Conservation (phyloP, 1,140 invertebrate genomes). For the Dufourea novaeangliae region DNA sequence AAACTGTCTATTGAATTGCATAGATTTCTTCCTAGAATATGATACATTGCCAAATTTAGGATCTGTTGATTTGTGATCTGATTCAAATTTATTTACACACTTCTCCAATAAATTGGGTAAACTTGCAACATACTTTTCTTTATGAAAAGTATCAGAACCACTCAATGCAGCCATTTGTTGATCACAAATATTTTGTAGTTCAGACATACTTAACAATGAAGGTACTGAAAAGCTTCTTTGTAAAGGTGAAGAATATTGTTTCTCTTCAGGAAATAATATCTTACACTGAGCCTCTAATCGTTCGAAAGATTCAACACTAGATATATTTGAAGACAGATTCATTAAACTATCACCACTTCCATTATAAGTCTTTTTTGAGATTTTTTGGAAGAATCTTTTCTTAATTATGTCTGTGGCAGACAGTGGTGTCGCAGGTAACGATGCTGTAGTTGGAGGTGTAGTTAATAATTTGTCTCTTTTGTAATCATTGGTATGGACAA, state of each 20-base stretch:
- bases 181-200: conserved; percentile 53
- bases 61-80: neutral
- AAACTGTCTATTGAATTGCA: neutral
- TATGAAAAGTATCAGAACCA: conserved; percentile 12
- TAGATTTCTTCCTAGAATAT: conserved; percentile 20
- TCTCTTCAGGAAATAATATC: conserved; percentile 51
- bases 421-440: neutral
- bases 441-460: neutral
- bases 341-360: neutral
- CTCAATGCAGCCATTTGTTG: conserved; percentile 67
- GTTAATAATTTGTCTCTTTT: neutral
- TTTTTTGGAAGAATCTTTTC: conserved; percentile 41
- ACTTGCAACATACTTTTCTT: conserved; percentile 22
- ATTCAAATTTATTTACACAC: neutral
- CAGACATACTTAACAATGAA: conserved; percentile 42
- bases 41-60: neutral
- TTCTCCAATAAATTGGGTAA: conserved; percentile 5
- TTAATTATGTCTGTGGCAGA: conserved; percentile 21
- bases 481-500: neutral
- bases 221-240: conserved; percentile 31
- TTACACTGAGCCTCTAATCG: conserved; percentile 62
- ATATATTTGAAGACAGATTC: neutral
- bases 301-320: conserved; percentile 61
- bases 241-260: neutral
- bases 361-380: conserved; percentile 34